Evolutionary conservation across 2,888 invertebrate species (phyloP).

Genomic region (Calliopum simillimum): DNA sequence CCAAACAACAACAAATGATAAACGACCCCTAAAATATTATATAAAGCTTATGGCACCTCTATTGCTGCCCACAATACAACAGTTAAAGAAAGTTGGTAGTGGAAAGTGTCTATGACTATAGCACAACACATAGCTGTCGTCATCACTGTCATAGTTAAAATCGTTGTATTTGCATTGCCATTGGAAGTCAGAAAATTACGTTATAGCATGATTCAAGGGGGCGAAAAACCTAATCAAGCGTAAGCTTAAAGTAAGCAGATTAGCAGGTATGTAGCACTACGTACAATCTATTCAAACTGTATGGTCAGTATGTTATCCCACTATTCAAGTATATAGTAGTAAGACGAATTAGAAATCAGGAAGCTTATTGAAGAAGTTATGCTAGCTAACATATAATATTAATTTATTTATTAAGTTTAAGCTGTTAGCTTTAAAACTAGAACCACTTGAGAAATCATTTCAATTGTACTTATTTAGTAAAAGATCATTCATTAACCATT

Average conservation of each 20-base stretch:
- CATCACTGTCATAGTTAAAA: background rate
- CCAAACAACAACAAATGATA: background rate
- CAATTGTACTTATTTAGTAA: too few species aligned
- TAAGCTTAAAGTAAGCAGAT: background rate
- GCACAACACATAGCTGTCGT: too few species aligned
- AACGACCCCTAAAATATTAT: conserved; percentile 13
- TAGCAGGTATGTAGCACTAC: background rate
- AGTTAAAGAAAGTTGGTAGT: background rate
- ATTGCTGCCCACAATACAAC: background rate
- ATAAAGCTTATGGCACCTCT: conserved; percentile 3
- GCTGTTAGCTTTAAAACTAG: too few species aligned
- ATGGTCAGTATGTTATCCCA: too few species aligned
- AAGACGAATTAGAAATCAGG: background rate
- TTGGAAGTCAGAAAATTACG: background rate
- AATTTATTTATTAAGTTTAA: too few species aligned
- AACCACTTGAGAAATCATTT: too few species aligned
- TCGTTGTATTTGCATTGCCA: background rate
- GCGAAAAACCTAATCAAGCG: background rate
- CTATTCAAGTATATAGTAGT: too few species aligned
- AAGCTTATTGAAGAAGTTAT: background rate
- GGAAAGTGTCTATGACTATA: background rate
- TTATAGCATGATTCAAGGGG: background rate
- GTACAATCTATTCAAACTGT: too few species aligned
- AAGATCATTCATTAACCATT: too few species aligned
- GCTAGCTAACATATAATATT: background rate